Conservation (phyloP, 2,888 invertebrate species). For the Coecobrya sp. region DNA sequence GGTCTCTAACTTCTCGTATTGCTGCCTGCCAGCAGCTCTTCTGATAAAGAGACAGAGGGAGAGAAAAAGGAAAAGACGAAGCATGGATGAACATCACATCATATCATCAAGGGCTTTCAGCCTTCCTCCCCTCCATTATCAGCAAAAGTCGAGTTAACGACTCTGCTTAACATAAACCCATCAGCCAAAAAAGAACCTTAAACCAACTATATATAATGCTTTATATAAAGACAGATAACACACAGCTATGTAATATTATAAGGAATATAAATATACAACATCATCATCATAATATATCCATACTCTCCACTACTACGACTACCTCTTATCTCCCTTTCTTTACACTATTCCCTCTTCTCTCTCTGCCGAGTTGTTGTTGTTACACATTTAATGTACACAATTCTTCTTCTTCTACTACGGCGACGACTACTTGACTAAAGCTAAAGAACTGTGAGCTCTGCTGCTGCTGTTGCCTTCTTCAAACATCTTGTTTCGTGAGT, state of each 20-base stretch:
- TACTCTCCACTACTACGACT: background rate
- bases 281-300: slow-evolving; percentile 38
- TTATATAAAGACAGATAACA: background rate
- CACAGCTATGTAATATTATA: background rate
- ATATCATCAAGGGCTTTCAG: slow-evolving; percentile 70
- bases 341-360: slow-evolving; percentile 35
- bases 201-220: slow-evolving; percentile 37
- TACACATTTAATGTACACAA: slow-evolving; percentile 41
- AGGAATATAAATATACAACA: background rate
- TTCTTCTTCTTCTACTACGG: background rate
- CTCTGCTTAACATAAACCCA: slow-evolving; percentile 72
- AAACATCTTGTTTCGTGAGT: slow-evolving; percentile 57
- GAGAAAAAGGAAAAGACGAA: slow-evolving; percentile 42
- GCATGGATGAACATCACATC: slow-evolving; percentile 61
- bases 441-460: background rate
- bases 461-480: background rate
- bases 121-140: slow-evolving; percentile 79
- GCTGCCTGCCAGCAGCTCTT: slow-evolving; percentile 37
- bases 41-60: slow-evolving; percentile 43
- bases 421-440: background rate
- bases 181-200: slow-evolving; percentile 69
- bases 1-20: slow-evolving; percentile 74
- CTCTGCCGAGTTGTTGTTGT: slow-evolving; percentile 15
- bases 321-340: slow-evolving; percentile 37
- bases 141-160: slow-evolving; percentile 72